These are phyloP conservation scores for Neogobius melanostomus DNA, from an alignment of 2,113 vertebrate species.

Conservation along the genomic window DNA sequence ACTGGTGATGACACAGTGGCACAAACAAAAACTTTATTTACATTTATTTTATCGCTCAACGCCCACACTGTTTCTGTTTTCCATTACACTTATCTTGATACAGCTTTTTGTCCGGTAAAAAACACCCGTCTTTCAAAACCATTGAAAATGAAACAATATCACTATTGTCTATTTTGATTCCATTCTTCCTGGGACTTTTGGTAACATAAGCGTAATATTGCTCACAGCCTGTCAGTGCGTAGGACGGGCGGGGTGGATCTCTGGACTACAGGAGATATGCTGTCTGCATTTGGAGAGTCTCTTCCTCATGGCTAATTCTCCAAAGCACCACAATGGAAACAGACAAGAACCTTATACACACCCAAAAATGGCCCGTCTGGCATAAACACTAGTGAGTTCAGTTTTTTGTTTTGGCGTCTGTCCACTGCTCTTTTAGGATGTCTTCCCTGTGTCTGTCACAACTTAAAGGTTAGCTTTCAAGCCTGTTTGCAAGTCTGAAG, in stretches of 20 bases:
- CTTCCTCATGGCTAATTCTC: conserved; percentile 67
- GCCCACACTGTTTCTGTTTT: conserved; percentile 48
- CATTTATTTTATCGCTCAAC: conserved; percentile 30
- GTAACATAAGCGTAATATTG: conserved; percentile 45
- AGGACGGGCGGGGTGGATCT: conserved; percentile 49
- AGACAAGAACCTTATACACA: conserved; percentile 48
- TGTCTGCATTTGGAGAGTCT: conserved; percentile 61
- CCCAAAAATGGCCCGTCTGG: conserved; percentile 59
- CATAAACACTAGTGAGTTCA: conserved; percentile 57
- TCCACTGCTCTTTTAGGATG: conserved; percentile 28
- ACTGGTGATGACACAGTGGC: background rate
- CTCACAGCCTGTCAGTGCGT: conserved; percentile 17
- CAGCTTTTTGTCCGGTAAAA: conserved; percentile 42
- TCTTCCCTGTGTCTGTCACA: conserved; percentile 52
- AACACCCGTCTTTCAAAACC: conserved; percentile 56
- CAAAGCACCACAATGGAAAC: conserved; percentile 47
- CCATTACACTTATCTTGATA: conserved; percentile 59
- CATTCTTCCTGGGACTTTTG: conserved; percentile 41
- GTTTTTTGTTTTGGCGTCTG: conserved; percentile 61
- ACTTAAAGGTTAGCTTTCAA: conserved; percentile 29
- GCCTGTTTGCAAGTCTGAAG: conserved; percentile 29
- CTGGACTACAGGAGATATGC: conserved; percentile 53
- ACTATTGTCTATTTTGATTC: conserved; percentile 31
- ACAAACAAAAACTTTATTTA: conserved; percentile 20
- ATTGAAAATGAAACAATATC: conserved; percentile 47